These are phyloP conservation scores for Muraenolepis orangiensis DNA, from an alignment of 2,797 vertebrate species.

Conservation along the genomic window DNA sequence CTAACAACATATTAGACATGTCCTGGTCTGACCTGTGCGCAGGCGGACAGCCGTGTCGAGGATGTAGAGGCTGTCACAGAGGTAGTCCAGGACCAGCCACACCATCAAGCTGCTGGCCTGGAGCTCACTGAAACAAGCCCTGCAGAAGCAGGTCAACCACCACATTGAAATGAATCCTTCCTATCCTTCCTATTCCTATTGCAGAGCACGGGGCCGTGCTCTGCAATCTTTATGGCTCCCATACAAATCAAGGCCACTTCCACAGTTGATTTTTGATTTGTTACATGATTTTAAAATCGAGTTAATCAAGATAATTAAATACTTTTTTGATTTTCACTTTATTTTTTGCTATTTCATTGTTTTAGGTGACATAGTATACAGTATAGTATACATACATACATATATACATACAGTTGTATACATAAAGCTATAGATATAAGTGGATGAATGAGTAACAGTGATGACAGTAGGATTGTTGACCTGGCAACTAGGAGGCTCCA, in stretches of 20 bases:
- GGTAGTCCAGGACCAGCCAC: constrained; percentile 89
- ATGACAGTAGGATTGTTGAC: constrained; percentile 58
- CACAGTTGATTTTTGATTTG: too few species aligned
- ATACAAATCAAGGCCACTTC: too few species aligned
- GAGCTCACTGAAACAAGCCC: constrained; percentile 90
- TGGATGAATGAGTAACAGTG: neutral
- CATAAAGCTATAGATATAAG: too few species aligned
- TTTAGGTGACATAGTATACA: too few species aligned
- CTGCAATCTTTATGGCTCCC: too few species aligned
- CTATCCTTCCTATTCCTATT: too few species aligned
- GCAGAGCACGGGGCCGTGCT: too few species aligned
- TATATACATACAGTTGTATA: too few species aligned
- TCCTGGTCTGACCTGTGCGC: constrained; percentile 84
- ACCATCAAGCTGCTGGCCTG: constrained; percentile 76
- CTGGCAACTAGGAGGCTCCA: constrained; percentile 88
- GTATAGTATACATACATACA: too few species aligned
- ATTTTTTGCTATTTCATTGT: neutral
- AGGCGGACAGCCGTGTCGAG: constrained; percentile 82
- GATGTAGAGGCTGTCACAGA: constrained; percentile 84
- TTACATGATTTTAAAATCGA: too few species aligned
- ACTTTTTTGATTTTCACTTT: neutral
- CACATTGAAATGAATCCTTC: neutral
- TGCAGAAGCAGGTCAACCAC: constrained; percentile 45
- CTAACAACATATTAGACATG: too few species aligned
- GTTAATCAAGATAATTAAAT: too few species aligned